Percentiles rank a stretch among this genome's conserved stretches.
Evolutionary conservation across 2,113 vertebrate species (phyloP).

Genomic region (Gallinago media): DNA sequence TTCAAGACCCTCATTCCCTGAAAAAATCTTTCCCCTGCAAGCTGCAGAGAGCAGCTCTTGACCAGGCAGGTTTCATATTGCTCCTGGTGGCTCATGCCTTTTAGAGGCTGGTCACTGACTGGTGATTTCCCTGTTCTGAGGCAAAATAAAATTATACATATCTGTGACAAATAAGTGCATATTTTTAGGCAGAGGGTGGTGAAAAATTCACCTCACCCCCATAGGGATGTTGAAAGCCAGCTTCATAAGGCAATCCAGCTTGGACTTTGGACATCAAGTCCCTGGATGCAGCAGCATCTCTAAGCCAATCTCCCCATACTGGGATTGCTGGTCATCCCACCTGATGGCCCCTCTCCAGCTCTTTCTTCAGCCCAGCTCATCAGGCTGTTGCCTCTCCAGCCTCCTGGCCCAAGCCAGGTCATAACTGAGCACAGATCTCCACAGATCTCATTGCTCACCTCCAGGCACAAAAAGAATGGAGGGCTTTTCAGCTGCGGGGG

Average conservation of each 20-base stretch:
- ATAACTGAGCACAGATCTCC: background rate
- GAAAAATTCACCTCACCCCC: background rate
- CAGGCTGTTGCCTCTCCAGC: background rate
- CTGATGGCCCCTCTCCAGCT: background rate
- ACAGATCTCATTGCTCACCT: background rate
- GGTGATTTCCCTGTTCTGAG: background rate
- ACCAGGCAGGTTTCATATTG: background rate
- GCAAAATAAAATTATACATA: background rate
- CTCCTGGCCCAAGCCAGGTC: background rate
- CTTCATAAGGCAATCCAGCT: background rate
- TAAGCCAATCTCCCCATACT: background rate
- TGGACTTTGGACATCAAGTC: background rate
- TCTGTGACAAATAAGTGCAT: background rate
- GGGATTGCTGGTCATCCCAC: background rate
- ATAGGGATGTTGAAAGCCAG: background rate
- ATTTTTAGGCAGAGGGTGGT: background rate
- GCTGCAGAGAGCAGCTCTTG: background rate
- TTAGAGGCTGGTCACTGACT: background rate
- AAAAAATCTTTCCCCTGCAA: background rate
- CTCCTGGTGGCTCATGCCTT: background rate
- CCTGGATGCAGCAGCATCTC: background rate
- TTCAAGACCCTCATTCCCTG: accelerated
- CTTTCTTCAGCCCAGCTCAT: background rate
- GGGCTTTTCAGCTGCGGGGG: background rate
- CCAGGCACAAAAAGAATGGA: background rate